phyloP scores from a whole-genome alignment of 2,888 invertebrate genomes.

The Caenorhabditis uteleia region DNA sequence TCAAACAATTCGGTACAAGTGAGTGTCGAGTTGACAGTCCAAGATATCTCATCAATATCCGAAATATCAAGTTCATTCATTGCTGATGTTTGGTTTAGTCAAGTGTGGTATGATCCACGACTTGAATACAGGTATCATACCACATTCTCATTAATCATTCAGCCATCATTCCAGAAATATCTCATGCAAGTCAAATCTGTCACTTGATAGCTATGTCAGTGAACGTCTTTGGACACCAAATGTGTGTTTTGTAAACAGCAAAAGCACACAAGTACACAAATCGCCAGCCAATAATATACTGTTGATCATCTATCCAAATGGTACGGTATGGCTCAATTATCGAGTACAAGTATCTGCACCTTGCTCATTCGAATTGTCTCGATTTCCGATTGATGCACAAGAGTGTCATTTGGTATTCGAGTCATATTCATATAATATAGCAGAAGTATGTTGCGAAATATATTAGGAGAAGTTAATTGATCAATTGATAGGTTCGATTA shows the following conservation, averaged over 20 bases:
- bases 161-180: constrained; percentile 50
- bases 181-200: constrained; percentile 67
- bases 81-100: constrained; percentile 68
- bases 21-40: constrained; percentile 65
- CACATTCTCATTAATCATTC: neutral
- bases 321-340: constrained; percentile 69
- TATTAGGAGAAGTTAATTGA: neutral
- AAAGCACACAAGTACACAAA: constrained; percentile 65
- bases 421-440: constrained; percentile 67
- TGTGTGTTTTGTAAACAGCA: constrained; percentile 68
- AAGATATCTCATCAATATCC: constrained; percentile 68
- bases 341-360: constrained; percentile 67
- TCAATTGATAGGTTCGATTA: constrained; percentile 46
- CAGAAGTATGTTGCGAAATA: constrained; percentile 45
- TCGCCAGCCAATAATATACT: constrained; percentile 65
- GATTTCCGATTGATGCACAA: constrained; percentile 65
- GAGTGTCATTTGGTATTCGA: constrained; percentile 68
- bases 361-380: constrained; percentile 60
- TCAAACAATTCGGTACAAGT: constrained; percentile 66
- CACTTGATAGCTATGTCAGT: constrained; percentile 66
- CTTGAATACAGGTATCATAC: constrained; percentile 55
- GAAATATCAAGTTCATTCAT: constrained; percentile 67
- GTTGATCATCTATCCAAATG: constrained; percentile 68
- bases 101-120: constrained; percentile 66
- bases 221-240: constrained; percentile 68